A percentile compares a stretch with the other conserved stretches of the same genome.
phyloP scores from a whole-genome alignment of 2,888 invertebrate genomes.

The Tinea semifulvella region DNA sequence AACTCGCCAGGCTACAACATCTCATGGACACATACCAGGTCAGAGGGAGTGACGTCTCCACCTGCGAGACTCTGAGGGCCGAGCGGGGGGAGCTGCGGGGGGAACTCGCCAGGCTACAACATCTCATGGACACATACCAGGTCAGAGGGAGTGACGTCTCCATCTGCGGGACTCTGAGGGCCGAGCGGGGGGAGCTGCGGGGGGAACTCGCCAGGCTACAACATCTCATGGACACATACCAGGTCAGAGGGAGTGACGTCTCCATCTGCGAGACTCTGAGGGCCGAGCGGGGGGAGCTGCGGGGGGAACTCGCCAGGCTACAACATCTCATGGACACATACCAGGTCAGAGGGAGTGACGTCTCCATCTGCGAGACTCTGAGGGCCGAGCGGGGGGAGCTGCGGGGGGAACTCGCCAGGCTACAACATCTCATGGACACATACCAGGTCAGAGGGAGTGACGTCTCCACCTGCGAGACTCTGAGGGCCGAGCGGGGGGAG shows the following conservation, averaged over 20 bases:
- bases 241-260: slow-evolving; percentile 24
- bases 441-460: no score
- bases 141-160: slow-evolving; percentile 25
- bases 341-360: no score
- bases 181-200: slow-evolving; percentile 28
- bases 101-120: slow-evolving; percentile 26
- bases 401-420: no score
- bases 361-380: no score
- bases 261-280: slow-evolving; percentile 24
- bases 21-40: slow-evolving; percentile 23
- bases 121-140: slow-evolving; percentile 23
- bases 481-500: no score
- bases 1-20: slow-evolving; percentile 25
- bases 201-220: slow-evolving; percentile 26
- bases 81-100: slow-evolving; percentile 29
- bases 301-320: slow-evolving; percentile 26
- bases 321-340: slow-evolving; percentile 23
- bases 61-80: slow-evolving; percentile 24
- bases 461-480: no score
- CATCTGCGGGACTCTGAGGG: slow-evolving; percentile 24
- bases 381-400: no score
- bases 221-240: slow-evolving; percentile 23
- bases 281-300: slow-evolving; percentile 28
- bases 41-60: slow-evolving; percentile 25
- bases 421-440: no score